Evolutionary conservation across 2,113 vertebrate species (phyloP).

Genomic region (Malaclemys terrapin): DNA sequence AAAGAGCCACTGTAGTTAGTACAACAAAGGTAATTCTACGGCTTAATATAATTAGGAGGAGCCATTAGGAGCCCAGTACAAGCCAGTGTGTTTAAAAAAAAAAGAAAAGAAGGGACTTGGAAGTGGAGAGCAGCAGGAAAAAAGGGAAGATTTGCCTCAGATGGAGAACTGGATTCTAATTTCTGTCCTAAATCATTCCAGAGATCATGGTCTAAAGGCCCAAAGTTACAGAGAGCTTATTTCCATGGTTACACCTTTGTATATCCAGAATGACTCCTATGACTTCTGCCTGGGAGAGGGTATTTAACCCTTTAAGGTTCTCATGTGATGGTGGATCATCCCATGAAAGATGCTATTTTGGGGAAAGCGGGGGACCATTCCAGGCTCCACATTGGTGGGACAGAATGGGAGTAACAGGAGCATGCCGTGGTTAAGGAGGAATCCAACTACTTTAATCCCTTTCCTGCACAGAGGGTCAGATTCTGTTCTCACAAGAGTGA

Average conservation of each 20-base stretch:
- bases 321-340: background rate
- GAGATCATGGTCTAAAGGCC: background rate
- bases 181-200: conserved; percentile 10
- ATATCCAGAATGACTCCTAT: background rate
- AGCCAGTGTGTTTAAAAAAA: background rate
- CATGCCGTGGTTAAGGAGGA: rapidly evolving
- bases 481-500: background rate
- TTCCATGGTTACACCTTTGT: background rate
- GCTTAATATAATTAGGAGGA: conserved; percentile 48
- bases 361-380: background rate
- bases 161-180: background rate
- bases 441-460: background rate
- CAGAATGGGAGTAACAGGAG: background rate
- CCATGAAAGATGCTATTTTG: background rate
- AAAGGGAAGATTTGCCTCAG: background rate
- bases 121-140: background rate
- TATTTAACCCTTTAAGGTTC: background rate
- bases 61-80: background rate
- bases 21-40: conserved; percentile 35
- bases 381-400: background rate
- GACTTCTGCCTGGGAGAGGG: background rate
- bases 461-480: background rate
- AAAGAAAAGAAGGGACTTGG: background rate
- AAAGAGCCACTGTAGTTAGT: conserved; percentile 55
- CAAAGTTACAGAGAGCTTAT: background rate